These are phyloP conservation scores for Bos javanicus DNA, from an alignment of 2,113 vertebrate species.

Conservation along the genomic window DNA sequence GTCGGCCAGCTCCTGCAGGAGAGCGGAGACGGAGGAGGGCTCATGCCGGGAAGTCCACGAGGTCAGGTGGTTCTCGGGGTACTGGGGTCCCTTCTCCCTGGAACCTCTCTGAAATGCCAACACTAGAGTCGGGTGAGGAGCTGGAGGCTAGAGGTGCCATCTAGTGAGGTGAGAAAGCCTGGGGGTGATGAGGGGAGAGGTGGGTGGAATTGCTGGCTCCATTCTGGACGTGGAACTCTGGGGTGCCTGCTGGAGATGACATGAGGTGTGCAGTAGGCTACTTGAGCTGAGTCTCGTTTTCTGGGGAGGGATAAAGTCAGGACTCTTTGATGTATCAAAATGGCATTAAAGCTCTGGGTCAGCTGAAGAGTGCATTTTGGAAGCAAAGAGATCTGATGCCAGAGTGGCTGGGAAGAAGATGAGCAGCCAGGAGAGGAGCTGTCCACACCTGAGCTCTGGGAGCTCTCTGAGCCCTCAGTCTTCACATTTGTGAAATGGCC, in stretches of 20 bases:
- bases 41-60: fast-evolving
- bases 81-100: not conserved
- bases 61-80: not conserved
- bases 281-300: not conserved
- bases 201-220: not conserved
- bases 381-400: not conserved
- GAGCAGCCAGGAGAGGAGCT: not conserved
- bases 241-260: not conserved
- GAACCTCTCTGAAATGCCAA: not conserved
- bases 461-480: not conserved
- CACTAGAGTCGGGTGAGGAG: not conserved
- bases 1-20: constrained; percentile 91
- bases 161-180: not conserved
- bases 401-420: not conserved
- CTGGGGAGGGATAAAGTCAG: not conserved
- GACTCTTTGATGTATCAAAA: not conserved
- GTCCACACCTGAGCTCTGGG: not conserved
- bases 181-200: not conserved
- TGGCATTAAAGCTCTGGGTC: not conserved
- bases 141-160: not conserved
- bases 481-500: not conserved
- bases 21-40: fast-evolving
- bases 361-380: not conserved
- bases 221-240: not conserved
- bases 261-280: not conserved